Conservation (phyloP, 1,140 invertebrate genomes). For the Neodiprion lecontei region DNA sequence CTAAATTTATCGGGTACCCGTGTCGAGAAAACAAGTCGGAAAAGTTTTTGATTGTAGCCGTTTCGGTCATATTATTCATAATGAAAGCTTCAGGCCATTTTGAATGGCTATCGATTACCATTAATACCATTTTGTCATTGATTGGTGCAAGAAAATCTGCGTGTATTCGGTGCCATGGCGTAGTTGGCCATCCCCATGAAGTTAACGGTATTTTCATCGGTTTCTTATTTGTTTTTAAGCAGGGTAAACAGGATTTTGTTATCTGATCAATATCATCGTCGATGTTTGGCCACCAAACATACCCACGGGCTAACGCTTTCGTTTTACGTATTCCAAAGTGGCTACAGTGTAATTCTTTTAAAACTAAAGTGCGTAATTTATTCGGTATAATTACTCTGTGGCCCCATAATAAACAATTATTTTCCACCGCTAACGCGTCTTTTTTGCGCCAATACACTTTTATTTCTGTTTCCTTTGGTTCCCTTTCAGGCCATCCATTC, state of each 20-base stretch:
- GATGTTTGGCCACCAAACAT: conserved; percentile 56
- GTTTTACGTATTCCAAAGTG: conserved; percentile 55
- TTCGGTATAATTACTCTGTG: conserved; percentile 49
- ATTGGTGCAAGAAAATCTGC: conserved; percentile 35
- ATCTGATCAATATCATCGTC: conserved; percentile 50
- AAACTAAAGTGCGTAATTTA: conserved; percentile 30
- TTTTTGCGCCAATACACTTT: too few species aligned
- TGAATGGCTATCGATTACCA: not conserved
- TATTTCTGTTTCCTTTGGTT: too few species aligned
- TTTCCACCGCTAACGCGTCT: too few species aligned
- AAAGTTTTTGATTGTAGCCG: conserved; percentile 16
- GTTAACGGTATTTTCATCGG: conserved; percentile 33
- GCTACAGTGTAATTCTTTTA: conserved; percentile 46
- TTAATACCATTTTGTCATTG: not conserved
- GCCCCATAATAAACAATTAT: conserved; percentile 26
- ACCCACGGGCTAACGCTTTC: conserved; percentile 49
- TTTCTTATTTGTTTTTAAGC: not conserved
- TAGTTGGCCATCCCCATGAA: conserved; percentile 39
- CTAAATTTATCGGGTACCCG: conserved; percentile 20
- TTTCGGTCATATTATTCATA: conserved; percentile 14
- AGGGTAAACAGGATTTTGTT: conserved; percentile 13
- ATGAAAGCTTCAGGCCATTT: conserved; percentile 34
- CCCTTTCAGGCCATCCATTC: too few species aligned
- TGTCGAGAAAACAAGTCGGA: conserved; percentile 21
- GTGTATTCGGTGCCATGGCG: conserved; percentile 40